A percentile compares a stretch with the other conserved stretches of the same genome.
Evolutionary conservation across 64 coral and sea anemone species (phyloP).

Genomic region (Porites australiensis): DNA sequence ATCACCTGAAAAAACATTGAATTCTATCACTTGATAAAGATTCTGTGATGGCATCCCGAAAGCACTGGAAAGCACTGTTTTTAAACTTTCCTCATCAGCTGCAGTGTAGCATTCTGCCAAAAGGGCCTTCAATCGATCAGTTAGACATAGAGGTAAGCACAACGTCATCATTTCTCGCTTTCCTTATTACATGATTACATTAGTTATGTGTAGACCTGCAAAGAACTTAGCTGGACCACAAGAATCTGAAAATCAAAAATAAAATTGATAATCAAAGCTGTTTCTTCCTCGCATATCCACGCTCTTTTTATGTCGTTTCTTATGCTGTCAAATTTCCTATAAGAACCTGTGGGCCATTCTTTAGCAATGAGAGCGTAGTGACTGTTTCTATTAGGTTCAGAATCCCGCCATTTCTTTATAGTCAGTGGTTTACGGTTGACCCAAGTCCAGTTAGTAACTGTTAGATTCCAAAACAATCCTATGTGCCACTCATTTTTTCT

Average conservation of each 20-base stretch:
- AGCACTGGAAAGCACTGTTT: no score
- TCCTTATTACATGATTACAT: no score
- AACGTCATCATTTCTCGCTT: no score
- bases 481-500: background rate
- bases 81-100: no score
- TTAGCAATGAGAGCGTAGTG: background rate
- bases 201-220: background rate
- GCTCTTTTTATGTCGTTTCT: background rate
- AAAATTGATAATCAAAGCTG: background rate
- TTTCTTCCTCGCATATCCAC: slow-evolving; percentile 12
- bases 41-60: no score
- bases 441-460: slow-evolving; percentile 7
- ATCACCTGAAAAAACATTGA: no score
- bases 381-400: background rate
- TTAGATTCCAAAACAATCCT: background rate
- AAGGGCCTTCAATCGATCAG: no score
- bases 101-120: no score
- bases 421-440: slow-evolving; percentile 2
- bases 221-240: background rate
- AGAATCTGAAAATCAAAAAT: background rate
- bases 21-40: no score
- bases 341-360: background rate
- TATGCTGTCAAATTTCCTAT: background rate
- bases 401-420: background rate
- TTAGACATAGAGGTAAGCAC: no score